Conservation (phyloP, 2,113 vertebrate species). For the Sus scrofa region T2T-Sscrofa CM000824.6:47088001-47088500, state of each 20-base stretch:
- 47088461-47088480: not conserved
- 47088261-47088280: not conserved
- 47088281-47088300: not conserved
- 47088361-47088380: not conserved
- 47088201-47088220: not conserved
- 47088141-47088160: not conserved
- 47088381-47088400: rapidly evolving
- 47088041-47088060: not conserved
- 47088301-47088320: not conserved
- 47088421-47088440: not conserved
- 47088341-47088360: rapidly evolving
- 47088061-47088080: not conserved
- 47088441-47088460: not conserved
- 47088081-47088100: not conserved
- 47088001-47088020: not conserved
- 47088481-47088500: not conserved
- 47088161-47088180: not conserved
- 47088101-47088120: not conserved
- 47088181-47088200: not conserved
- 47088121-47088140: not conserved
- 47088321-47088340: too few species aligned
- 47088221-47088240: not conserved
- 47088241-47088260: not conserved
- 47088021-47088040: not conserved
- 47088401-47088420: not conserved